Base-by-base conservation (phyloP, 2,113 vertebrate genomes). In the Amia ocellicauda region DNA sequence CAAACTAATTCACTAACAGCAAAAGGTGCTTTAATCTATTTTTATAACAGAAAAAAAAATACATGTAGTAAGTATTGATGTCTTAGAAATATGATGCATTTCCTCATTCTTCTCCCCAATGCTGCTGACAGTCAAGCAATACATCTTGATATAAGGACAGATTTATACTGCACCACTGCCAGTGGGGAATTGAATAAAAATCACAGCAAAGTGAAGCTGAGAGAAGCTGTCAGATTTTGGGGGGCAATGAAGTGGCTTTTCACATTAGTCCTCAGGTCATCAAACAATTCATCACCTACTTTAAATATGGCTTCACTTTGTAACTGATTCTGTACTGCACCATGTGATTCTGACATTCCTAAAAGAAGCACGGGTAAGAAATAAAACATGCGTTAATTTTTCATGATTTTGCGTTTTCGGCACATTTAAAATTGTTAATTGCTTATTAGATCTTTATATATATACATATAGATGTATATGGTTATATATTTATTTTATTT, bases 11-110 rank as follows among this genome's bases (percentile, higher is more conserved):
- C 75, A 71, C 77, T 65, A 67, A 63, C 69, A 74, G 74, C 73
- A 77, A 83, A 78, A 70, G 58, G 62, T 1, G 58, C 77, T 81
- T 83, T 83, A 75, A 81, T 82, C 78, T 83, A 81, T 83, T 82
- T 83, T 79, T 81, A 78, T 71, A 70, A 74, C 67, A 62, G 65
- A 68, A 52, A 60, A 69, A 76, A 79, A 73, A 71, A 72, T 76
- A 61, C 55, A 73, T 69, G 58, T 75, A 63, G 58, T 69, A 68
- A 69, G 63, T 71, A 55, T 64, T 63, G 59, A 58, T 51, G 67
- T 63, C 70, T 65, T 41, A 74, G 66, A 69, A 74, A 61, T 2
- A 55, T 63, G 69, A 74, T 65, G 69, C 49, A 64, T 74, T 71
- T 29, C 20, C 2, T 49, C 60, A 56, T 51, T 41, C 51, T 29